Evolutionary conservation across 2,113 vertebrate genomes (phyloP).

Genomic region (Archilochus colubris): DNA sequence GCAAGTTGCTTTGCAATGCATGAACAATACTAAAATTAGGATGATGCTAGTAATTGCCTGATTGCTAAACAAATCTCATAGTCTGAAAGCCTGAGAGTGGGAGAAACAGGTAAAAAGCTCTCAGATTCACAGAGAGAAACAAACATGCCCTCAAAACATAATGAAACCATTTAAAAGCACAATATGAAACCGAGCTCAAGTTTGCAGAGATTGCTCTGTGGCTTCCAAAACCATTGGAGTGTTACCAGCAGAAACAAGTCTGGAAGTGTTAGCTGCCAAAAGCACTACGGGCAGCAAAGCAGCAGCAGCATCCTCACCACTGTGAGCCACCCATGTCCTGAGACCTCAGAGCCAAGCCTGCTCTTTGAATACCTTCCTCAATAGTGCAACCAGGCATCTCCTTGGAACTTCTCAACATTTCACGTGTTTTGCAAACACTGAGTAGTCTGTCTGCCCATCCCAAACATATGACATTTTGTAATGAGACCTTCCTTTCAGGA

Average conservation of each 20-base stretch:
- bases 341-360: not conserved
- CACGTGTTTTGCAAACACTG: not conserved
- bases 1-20: slow-evolving; percentile 22
- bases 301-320: not conserved
- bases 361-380: not conserved
- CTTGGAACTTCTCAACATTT: not conserved
- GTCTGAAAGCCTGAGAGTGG: not conserved
- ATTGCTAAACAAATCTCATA: slow-evolving; percentile 17
- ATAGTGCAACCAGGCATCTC: fast-evolving
- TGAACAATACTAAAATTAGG: slow-evolving; percentile 60
- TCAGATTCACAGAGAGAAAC: not conserved
- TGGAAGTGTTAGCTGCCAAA: not conserved
- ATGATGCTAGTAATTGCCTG: slow-evolving; percentile 40
- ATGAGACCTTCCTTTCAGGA: not conserved
- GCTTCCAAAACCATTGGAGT: not conserved
- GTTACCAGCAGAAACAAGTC: not conserved
- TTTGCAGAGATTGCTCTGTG: not conserved
- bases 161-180: not conserved
- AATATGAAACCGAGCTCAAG: not conserved
- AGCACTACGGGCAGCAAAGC: not conserved
- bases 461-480: not conserved
- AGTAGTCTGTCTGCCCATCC: not conserved
- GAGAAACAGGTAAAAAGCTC: slow-evolving; percentile 18
- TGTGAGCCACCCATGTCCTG: fast-evolving
- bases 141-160: not conserved